phyloP scores from a whole-genome alignment of 2,888 invertebrate species.

The Cryptophagus acutangulus region DNA sequence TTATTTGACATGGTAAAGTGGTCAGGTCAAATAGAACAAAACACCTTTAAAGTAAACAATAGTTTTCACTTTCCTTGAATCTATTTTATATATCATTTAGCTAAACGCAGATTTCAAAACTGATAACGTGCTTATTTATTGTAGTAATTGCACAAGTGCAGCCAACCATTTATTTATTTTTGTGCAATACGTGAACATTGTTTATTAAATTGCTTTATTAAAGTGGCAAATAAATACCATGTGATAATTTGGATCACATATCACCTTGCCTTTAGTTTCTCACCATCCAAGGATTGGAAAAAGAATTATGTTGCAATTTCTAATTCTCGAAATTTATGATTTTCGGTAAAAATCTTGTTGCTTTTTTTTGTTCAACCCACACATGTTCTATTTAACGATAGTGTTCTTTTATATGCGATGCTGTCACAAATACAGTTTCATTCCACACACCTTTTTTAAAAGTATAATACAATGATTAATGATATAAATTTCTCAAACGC shows the following conservation, averaged over 20 bases:
- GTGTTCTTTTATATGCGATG: no score
- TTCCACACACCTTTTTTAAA: constrained; percentile 9
- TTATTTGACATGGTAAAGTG: no score
- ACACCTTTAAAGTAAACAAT: constrained; percentile 39
- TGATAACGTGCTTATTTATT: constrained; percentile 33
- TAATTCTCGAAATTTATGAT: no score
- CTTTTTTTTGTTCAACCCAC: no score
- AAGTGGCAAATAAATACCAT: constrained; percentile 26
- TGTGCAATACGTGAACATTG: constrained; percentile 25
- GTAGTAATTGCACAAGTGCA: constrained; percentile 32
- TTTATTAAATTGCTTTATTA: constrained; percentile 28
- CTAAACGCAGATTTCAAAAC: constrained; percentile 32
- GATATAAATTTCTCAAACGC: constrained; percentile 18
- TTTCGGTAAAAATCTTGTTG: no score
- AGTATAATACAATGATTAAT: constrained; percentile 20
- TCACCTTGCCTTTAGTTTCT: no score
- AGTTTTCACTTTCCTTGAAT: constrained; percentile 47
- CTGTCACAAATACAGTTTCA: constrained; percentile 2
- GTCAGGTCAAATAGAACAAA: constrained; percentile 26
- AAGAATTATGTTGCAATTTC: no score
- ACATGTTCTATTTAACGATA: no score
- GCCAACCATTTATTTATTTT: constrained; percentile 23
- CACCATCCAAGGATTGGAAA: no score
- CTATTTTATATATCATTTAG: constrained; percentile 41
- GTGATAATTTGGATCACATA: constrained; percentile 2